Conservation (phyloP, 2,113 vertebrate genomes). For the Plestiodon gilberti region DNA sequence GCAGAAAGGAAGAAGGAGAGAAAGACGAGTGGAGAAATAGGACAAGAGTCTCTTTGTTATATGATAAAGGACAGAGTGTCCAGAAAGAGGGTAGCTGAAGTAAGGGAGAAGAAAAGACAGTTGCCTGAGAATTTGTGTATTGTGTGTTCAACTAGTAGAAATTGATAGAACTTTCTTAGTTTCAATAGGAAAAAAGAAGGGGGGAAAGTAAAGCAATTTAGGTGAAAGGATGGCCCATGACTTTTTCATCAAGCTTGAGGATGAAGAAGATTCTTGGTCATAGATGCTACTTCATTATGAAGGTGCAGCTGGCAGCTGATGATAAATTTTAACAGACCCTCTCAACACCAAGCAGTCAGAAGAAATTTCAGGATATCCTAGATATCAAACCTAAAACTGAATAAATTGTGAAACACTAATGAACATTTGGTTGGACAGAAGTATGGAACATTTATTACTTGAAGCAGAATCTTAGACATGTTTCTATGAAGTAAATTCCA, state of each 20-base stretch:
- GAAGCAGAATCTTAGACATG: background rate
- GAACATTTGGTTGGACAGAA: background rate
- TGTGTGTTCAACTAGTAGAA: background rate
- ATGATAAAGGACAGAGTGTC: background rate
- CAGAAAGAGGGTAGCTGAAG: background rate
- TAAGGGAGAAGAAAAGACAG: background rate
- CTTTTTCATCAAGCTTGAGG: background rate
- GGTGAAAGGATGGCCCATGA: background rate
- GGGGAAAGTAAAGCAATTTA: background rate
- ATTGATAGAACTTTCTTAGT: background rate
- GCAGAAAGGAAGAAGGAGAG: background rate
- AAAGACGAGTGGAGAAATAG: background rate
- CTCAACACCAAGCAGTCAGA: background rate
- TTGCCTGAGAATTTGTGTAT: background rate
- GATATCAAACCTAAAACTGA: background rate
- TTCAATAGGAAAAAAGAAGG: background rate
- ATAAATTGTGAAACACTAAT: background rate
- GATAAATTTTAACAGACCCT: background rate
- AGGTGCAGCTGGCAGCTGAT: background rate
- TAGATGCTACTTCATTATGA: background rate
- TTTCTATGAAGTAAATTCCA: background rate
- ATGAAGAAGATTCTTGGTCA: background rate
- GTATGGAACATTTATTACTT: background rate
- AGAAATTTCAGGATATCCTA: background rate
- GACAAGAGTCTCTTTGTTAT: background rate